These are phyloP conservation scores for Cantharis nigra DNA, from an alignment of 2,888 invertebrate genomes.

Conservation along the genomic window DNA sequence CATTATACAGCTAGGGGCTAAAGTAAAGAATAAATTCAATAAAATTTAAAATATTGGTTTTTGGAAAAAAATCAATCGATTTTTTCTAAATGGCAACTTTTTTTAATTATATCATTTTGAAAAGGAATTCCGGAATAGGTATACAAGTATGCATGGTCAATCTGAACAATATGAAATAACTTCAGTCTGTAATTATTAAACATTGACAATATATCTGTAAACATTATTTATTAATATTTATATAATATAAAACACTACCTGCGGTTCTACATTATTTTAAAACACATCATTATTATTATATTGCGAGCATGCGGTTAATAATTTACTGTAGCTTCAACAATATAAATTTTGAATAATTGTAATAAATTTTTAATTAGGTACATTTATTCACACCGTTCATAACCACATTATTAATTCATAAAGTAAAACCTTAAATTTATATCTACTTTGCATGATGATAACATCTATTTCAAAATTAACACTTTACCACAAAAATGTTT, in stretches of 20 bases:
- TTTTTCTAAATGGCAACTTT: too few species aligned
- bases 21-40: too few species aligned
- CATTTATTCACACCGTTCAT: background rate
- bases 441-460: background rate
- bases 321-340: background rate
- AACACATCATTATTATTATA: background rate
- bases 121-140: too few species aligned
- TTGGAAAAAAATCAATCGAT: too few species aligned
- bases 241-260: background rate
- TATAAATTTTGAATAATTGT: background rate
- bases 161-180: too few species aligned
- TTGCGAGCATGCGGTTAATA: background rate
- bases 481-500: background rate
- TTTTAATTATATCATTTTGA: too few species aligned
- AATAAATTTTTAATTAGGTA: background rate
- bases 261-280: background rate
- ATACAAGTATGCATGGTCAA: too few species aligned
- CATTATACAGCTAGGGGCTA: too few species aligned
- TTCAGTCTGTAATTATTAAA: too few species aligned
- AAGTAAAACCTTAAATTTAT: background rate
- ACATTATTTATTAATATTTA: too few species aligned
- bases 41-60: too few species aligned
- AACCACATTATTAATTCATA: background rate
- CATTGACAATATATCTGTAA: too few species aligned
- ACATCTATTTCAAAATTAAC: background rate